Conservation (phyloP, 2,113 vertebrate species). For the Burhinus oedicnemus region DNA sequence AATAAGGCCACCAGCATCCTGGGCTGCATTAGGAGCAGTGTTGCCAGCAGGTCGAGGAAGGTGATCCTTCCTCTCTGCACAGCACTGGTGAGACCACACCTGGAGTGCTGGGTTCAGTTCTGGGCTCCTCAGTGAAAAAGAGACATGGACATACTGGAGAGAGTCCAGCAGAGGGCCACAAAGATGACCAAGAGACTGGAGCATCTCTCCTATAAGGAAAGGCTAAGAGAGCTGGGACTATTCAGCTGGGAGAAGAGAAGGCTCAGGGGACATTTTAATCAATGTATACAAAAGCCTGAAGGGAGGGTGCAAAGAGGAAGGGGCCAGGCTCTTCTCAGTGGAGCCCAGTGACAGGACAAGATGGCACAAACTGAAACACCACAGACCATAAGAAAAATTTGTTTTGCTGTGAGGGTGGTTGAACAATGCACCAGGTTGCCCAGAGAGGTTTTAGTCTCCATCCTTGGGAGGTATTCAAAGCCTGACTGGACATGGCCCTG, state of each 20-base stretch:
- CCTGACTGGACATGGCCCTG: neutral
- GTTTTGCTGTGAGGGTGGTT: neutral
- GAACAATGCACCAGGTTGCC: neutral
- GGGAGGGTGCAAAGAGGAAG: neutral
- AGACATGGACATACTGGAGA: neutral
- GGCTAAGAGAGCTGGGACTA: neutral
- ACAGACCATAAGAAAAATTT: neutral
- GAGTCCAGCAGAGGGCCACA: neutral
- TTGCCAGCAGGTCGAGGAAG: neutral
- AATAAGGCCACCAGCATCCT: neutral
- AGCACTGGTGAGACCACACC: neutral
- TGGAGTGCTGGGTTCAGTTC: neutral
- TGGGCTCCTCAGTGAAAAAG: neutral
- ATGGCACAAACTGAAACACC: neutral
- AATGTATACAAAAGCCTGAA: neutral
- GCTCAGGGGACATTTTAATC: neutral
- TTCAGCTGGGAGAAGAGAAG: neutral
- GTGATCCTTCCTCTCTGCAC: neutral
- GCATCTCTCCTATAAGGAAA: neutral
- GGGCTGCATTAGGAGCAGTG: neutral
- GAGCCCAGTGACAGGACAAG: neutral
- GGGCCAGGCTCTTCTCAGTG: neutral
- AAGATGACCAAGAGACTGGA: neutral
- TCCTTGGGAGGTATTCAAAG: neutral
- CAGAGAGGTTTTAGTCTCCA: neutral